These are phyloP conservation scores for Agriotes lineatus DNA, from an alignment of 2,888 invertebrate species.

Conservation along the genomic window DNA sequence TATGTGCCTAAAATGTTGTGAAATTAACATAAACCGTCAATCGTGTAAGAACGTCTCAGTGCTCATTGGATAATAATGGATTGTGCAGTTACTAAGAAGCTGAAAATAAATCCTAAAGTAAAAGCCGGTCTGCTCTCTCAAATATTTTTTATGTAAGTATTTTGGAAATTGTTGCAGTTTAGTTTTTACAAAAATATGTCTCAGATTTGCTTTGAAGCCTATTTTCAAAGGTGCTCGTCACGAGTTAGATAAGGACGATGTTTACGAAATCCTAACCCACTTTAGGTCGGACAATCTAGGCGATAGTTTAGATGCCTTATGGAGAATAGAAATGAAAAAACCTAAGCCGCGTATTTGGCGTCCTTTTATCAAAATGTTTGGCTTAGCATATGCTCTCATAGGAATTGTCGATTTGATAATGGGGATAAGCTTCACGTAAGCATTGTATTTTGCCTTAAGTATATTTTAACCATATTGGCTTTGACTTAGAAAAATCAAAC, in stretches of 20 bases:
- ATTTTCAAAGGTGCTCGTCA: slow-evolving; percentile 72
- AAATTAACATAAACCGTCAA: too few relatives aligned
- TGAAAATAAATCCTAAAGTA: slow-evolving; percentile 73
- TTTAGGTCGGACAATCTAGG: slow-evolving; percentile 69
- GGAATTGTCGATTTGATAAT: too few relatives aligned
- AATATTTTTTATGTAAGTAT: slow-evolving; percentile 4
- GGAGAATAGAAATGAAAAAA: slow-evolving; percentile 46
- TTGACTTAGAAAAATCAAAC: too few relatives aligned
- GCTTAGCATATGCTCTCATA: slow-evolving; percentile 35
- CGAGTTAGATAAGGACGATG: slow-evolving; percentile 74
- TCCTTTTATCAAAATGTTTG: slow-evolving; percentile 42
- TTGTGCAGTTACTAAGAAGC: slow-evolving; percentile 45
- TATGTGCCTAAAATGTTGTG: too few relatives aligned
- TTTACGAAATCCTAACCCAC: slow-evolving; percentile 69
- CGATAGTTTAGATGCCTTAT: slow-evolving; percentile 63
- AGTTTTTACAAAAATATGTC: background rate
- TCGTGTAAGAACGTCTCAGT: too few relatives aligned
- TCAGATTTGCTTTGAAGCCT: slow-evolving; percentile 29
- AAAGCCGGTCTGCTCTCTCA: slow-evolving; percentile 69
- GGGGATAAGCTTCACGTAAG: too few relatives aligned
- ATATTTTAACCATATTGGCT: too few relatives aligned
- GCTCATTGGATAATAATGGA: background rate
- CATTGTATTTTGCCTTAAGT: too few relatives aligned
- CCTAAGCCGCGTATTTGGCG: slow-evolving; percentile 33
- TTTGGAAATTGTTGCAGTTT: background rate